Evolutionary conservation across 2,888 invertebrate genomes (phyloP).

Genomic region (Pterostichus madidus): DNA sequence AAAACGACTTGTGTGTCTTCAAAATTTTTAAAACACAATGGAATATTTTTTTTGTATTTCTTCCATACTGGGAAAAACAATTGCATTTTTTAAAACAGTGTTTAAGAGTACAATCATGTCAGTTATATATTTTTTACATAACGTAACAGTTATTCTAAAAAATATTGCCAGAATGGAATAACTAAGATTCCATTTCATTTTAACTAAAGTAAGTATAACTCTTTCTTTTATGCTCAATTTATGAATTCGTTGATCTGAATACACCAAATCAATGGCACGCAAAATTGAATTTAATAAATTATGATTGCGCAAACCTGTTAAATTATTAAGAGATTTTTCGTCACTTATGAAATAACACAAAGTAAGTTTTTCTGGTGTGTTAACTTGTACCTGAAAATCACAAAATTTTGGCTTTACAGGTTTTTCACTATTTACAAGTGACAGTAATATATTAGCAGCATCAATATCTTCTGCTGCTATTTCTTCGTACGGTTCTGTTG

Average conservation of each 20-base stretch:
- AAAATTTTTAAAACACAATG: too few relatives aligned
- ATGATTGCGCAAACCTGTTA: constrained; percentile 27
- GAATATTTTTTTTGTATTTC: too few relatives aligned
- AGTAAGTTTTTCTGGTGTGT: too few relatives aligned
- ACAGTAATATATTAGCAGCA: constrained; percentile 12
- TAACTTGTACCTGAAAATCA: constrained; percentile 35
- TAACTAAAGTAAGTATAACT: constrained; percentile 4
- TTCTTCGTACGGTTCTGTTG: too few relatives aligned
- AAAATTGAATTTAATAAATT: constrained; percentile 36
- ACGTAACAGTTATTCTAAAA: too few relatives aligned
- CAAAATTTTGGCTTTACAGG: background rate
- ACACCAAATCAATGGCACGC: constrained; percentile 2
- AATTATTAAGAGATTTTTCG: constrained; percentile 39
- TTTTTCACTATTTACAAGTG: background rate
- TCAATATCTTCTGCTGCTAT: too few relatives aligned
- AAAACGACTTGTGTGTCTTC: too few relatives aligned
- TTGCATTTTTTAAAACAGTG: too few relatives aligned
- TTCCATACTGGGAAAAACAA: too few relatives aligned
- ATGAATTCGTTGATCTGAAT: background rate
- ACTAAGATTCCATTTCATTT: background rate
- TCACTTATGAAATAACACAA: constrained; percentile 23
- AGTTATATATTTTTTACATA: too few relatives aligned
- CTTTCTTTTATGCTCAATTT: background rate
- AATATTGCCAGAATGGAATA: too few relatives aligned
- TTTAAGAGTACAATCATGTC: too few relatives aligned